Evolutionary conservation across 2,797 vertebrate genomes (phyloP).

Genomic region (Aphelocoma californica): DNA sequence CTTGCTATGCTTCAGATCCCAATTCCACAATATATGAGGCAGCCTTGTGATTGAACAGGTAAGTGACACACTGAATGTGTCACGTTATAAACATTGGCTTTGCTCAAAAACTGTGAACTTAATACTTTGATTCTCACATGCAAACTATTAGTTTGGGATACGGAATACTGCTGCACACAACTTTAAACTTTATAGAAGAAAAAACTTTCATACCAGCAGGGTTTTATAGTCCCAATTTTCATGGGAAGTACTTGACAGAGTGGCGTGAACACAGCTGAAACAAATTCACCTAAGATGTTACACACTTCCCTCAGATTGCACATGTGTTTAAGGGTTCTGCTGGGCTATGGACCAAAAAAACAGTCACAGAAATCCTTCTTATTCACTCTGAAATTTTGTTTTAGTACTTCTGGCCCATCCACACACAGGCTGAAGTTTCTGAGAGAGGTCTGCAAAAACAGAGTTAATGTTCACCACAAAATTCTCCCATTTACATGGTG

Average conservation of each 20-base stretch:
- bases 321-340: background rate
- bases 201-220: background rate
- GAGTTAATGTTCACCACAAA: background rate
- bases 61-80: background rate
- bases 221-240: constrained; percentile 11
- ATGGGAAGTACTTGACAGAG: constrained; percentile 10
- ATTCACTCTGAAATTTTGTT: background rate
- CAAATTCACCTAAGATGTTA: constrained; percentile 21
- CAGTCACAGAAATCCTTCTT: background rate
- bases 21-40: background rate
- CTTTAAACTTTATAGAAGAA: background rate
- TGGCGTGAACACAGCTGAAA: constrained; percentile 50
- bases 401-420: background rate
- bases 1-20: background rate
- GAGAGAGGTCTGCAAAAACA: background rate
- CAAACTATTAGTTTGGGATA: background rate
- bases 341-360: background rate
- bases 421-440: background rate
- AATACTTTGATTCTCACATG: background rate
- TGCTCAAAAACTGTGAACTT: background rate
- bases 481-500: background rate
- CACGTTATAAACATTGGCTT: background rate
- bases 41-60: background rate
- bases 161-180: background rate
- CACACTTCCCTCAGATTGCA: background rate